Conservation (phyloP, 2,888 invertebrate species). For the Antheraea yamamai region DNA sequence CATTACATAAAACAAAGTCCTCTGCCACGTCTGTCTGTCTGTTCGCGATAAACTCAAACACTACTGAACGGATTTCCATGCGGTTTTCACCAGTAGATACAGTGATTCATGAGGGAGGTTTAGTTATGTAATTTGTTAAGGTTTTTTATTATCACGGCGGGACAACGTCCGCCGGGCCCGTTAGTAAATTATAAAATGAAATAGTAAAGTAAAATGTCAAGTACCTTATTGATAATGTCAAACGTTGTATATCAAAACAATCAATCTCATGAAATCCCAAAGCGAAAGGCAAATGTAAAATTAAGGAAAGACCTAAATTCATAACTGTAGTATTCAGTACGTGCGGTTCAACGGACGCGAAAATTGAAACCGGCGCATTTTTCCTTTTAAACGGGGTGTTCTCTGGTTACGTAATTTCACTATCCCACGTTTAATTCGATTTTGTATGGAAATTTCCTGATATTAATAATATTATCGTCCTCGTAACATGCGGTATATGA, state of each 20-base stretch:
- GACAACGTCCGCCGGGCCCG: too few relatives aligned
- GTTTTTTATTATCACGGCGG: too few relatives aligned
- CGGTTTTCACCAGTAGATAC: too few relatives aligned
- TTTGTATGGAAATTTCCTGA: conserved; percentile 32
- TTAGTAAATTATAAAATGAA: background rate
- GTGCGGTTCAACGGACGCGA: conserved; percentile 36
- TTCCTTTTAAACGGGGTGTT: conserved; percentile 34
- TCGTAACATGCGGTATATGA: conserved; percentile 11
- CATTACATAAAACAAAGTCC: too few relatives aligned
- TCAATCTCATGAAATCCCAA: background rate
- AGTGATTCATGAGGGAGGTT: too few relatives aligned
- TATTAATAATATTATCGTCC: conserved; percentile 16
- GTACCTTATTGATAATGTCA: background rate
- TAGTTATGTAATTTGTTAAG: too few relatives aligned
- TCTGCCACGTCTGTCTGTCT: too few relatives aligned
- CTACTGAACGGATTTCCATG: too few relatives aligned
- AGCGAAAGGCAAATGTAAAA: background rate
- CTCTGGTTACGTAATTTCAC: conserved; percentile 29
- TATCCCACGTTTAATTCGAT: conserved; percentile 36
- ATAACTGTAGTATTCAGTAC: conserved; percentile 18
- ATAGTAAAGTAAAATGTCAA: too few relatives aligned
- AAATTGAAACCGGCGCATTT: conserved; percentile 41
- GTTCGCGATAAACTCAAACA: too few relatives aligned
- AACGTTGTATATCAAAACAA: background rate
- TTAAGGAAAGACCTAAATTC: background rate